Base-by-base conservation (phyloP, 2,888 invertebrate species). In the Hirtodrosophila duncani region DNA sequence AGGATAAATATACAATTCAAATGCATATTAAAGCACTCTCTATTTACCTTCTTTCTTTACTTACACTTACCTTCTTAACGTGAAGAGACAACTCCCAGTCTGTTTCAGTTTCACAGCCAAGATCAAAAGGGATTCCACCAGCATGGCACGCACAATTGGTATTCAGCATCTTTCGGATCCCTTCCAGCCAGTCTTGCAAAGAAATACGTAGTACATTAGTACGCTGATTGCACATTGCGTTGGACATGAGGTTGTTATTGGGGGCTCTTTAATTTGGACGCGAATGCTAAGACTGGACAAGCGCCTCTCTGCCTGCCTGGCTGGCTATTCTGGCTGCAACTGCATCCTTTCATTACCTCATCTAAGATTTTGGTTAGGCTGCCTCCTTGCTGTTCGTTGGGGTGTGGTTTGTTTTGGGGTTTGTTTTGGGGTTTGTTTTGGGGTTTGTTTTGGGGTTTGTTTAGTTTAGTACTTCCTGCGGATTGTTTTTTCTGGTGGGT, bases 181-280 rank as follows among this genome's bases (percentile, higher is more conserved):
- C 14, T 51, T 63, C 58, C 58, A 56, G 75, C 59, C 70, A 80
- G 80, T 63, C 80, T 77, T 77, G 77, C 51, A 77, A 77, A 80
- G 70, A 77, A 77, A 77, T 74, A 77, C 74, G 67, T 70, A 56
- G 63, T 57, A 63, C 55, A 77, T 77, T 77, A 77, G 69, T 77
- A 63, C 60, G 64, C 67, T 39, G 36, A 44, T 45, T 44, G 61
- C 61, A 53, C 38, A 13, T 27, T 10, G 13, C 30, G 26, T 44
- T 29, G 6, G n/a, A 11, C 8, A 11, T 39, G 34, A 14, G 7
- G 26, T 42, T 45, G 43, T 24, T 27, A 50, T 21, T 24, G 24
- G 51, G 51, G 37, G 10, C 6, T 50, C 27, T 29, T 31, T 52
- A 34, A 29, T 18, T n/a, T 36, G 27, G 46, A 34, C 36, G n/a